These are phyloP conservation scores for Danio rerio DNA, from an alignment of 2,113 vertebrate genomes.

Conservation along the genomic window GRCz12tu NC_133180.1:73930001-73930500, in stretches of 20 bases:
- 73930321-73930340: constrained; percentile 99
- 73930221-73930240: constrained; percentile 93
- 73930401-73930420: constrained; percentile 94
- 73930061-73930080: constrained; percentile 99
- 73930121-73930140: constrained; percentile 99
- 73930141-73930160: constrained; percentile 99
- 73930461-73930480: constrained; percentile 99
- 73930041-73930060: constrained; percentile 98
- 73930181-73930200: constrained; percentile 99
- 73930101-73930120: constrained; percentile 99
- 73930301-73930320: constrained; percentile 99
- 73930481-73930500: constrained; percentile 96
- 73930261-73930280: constrained; percentile 99
- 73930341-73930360: constrained; percentile 99
- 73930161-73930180: constrained; percentile 99
- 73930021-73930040: constrained; percentile 99
- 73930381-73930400: constrained; percentile 97
- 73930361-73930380: constrained; percentile 95
- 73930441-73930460: constrained; percentile 90
- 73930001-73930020: constrained; percentile 98
- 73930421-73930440: constrained; percentile 94
- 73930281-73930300: constrained; percentile 99
- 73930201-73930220: constrained; percentile 99
- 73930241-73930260: constrained; percentile 97
- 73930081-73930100: constrained; percentile 99